Base-by-base conservation (phyloP, 2,113 vertebrate species). In the Argyrosomus japonicus region DNA sequence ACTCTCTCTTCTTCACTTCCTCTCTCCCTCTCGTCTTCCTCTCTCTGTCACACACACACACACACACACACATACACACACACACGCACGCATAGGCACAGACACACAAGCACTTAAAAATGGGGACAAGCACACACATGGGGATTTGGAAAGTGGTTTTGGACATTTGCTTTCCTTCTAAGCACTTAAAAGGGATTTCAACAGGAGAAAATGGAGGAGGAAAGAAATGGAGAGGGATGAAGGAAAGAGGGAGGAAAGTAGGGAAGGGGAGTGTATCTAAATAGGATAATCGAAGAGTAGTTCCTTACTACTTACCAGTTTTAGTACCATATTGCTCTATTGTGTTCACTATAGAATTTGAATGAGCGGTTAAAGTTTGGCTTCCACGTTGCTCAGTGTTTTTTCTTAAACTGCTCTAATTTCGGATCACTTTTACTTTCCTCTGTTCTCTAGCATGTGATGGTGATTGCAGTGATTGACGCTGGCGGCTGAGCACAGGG, bases 121-220 rank as follows among this genome's bases (percentile, higher is more conserved):
- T 74, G 78, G 86, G 88, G 85, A 92, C 84, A 89, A 88, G 84
- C 82, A 76, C 83, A 87, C 89, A 90, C 87, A 85, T 63, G 77
- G 89, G 89, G 86, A 85, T 90, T 93, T 88, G 65, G 65, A 86
- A 86, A 93, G 92, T 84, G 82, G 84, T 85, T 92, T 87, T 86
- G 89, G 90, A 88, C 84, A 89, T 89, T 92, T 88, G 68, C 85
- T 85, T 77, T 83, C 74, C 75, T 89, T 87, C 84, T 84, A 56
- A 89, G 87, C 88, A 86, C 88, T 91, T 89, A 85, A 87, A 85
- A 73, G 48, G 85, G 80, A 89, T 91, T 90, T 87, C 61, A 79
- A 57, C 32, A 23, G 73, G 54, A 84, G 68, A 85, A 83, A 89
- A 89, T 88, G 61, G 81, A 87, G 60, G 68, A 79, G 65, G 51